phyloP scores from a whole-genome alignment of 64 coral and sea anemone genomes.

The Porites lutea region DNA sequence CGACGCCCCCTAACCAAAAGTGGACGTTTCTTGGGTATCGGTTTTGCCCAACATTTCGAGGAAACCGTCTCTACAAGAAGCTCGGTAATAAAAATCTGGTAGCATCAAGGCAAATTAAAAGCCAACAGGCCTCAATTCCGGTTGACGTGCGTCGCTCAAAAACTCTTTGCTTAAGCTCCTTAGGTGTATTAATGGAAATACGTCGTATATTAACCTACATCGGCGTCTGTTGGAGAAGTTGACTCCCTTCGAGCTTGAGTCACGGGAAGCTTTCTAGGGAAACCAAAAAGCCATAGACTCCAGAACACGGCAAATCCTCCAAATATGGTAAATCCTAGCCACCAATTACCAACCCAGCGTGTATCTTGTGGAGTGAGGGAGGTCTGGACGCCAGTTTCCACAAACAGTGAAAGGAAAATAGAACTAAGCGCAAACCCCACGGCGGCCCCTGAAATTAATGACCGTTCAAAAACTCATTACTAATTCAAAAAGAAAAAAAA shows the following conservation, averaged over 20 bases:
- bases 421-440: slow-evolving; percentile 66
- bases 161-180: too few species aligned
- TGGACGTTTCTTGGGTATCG: too few species aligned
- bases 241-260: slow-evolving; percentile 3
- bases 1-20: too few species aligned
- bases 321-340: slow-evolving; percentile 74
- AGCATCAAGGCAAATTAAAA: too few species aligned
- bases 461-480: neutral
- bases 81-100: too few species aligned
- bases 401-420: slow-evolving; percentile 67
- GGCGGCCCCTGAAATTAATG: slow-evolving; percentile 44
- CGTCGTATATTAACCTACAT: neutral
- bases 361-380: slow-evolving; percentile 46
- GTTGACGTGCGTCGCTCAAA: too few species aligned
- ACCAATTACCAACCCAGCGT: slow-evolving; percentile 86
- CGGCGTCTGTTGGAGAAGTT: neutral
- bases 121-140: too few species aligned
- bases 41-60: too few species aligned
- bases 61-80: too few species aligned
- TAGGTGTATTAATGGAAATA: too few species aligned
- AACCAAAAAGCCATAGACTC: slow-evolving; percentile 65
- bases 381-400: slow-evolving; percentile 68
- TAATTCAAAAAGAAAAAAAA: neutral
- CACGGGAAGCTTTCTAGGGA: slow-evolving; percentile 61
- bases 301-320: slow-evolving; percentile 40